phyloP scores from a whole-genome alignment of 2,888 invertebrate species.

The Mythimna vitellina region DNA sequence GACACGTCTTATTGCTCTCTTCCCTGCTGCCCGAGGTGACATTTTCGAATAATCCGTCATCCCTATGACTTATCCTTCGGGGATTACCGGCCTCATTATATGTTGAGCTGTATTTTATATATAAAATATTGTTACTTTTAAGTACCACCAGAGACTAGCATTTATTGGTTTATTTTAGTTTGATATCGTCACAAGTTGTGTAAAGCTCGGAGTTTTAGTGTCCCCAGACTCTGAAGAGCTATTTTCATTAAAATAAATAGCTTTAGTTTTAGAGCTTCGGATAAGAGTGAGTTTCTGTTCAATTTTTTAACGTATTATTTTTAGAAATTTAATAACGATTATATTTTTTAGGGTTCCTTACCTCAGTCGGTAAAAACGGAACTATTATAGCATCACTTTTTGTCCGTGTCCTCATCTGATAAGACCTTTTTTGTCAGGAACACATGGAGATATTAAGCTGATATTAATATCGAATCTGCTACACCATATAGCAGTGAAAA shows the following conservation, averaged over 20 bases:
- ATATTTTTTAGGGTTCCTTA: not conserved
- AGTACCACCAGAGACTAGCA: not conserved
- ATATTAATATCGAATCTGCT: too few species aligned
- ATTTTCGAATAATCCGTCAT: too few species aligned
- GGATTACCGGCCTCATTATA: not conserved
- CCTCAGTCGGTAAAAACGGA: too few species aligned
- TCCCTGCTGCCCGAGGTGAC: too few species aligned
- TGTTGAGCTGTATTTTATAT: not conserved
- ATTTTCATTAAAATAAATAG: conserved; percentile 49
- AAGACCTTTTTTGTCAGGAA: too few species aligned
- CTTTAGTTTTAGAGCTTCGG: conserved; percentile 23
- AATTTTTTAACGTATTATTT: conserved; percentile 23
- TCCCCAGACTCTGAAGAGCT: conserved; percentile 27
- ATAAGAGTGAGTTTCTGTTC: conserved; percentile 10
- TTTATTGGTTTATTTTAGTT: conserved; percentile 18
- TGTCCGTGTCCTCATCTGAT: too few species aligned
- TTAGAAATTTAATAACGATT: not conserved
- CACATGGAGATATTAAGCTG: too few species aligned
- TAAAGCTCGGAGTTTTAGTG: conserved; percentile 24
- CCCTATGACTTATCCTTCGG: not conserved
- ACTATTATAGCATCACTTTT: too few species aligned
- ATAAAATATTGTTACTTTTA: not conserved
- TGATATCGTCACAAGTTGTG: conserved; percentile 29
- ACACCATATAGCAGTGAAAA: too few species aligned
- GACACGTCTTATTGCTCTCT: too few species aligned